Percentiles rank a stretch among this genome's conserved stretches.
Evolutionary conservation across 2,888 invertebrate species (phyloP).

Genomic region (Adelognathus sp.): DNA sequence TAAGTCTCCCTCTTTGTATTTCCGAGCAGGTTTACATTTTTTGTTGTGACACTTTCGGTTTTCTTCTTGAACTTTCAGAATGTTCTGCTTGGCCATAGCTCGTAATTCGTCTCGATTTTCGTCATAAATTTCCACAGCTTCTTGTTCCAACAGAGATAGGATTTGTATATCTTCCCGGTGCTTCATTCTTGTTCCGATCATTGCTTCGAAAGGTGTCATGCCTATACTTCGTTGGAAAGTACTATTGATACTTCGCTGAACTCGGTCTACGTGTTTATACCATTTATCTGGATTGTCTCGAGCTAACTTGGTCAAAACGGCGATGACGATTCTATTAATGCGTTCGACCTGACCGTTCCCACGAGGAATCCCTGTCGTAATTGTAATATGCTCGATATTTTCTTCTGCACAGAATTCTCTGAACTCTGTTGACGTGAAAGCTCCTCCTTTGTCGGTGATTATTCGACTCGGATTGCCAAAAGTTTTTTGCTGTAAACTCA

Average conservation of each 20-base stretch:
- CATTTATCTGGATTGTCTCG: conserved; percentile 27
- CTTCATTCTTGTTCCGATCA: conserved; percentile 11
- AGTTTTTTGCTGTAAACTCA: conserved; percentile 26
- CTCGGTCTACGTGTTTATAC: conserved; percentile 22
- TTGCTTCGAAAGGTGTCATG: conserved; percentile 20
- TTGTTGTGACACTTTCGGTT: background rate
- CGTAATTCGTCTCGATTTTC: background rate
- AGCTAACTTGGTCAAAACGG: conserved; percentile 56
- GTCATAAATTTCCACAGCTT: background rate
- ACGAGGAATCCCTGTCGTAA: conserved; percentile 69
- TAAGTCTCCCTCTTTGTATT: background rate
- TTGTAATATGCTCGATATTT: conserved; percentile 58
- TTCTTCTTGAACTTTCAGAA: background rate
- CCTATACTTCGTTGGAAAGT: conserved; percentile 17
- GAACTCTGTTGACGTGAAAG: conserved; percentile 57
- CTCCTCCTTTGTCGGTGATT: conserved; percentile 61
- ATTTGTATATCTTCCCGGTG: conserved; percentile 13
- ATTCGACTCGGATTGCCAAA: conserved; percentile 54
- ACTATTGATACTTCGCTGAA: conserved; percentile 12
- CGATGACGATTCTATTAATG: conserved; percentile 28
- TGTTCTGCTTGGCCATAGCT: background rate
- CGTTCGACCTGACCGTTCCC: conserved; percentile 38
- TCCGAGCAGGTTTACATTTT: background rate
- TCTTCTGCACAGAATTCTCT: conserved; percentile 36
- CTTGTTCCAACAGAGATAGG: background rate